Base-by-base conservation (phyloP, 2,888 invertebrate species). In the Harpagoxenus sublaevis region DNA sequence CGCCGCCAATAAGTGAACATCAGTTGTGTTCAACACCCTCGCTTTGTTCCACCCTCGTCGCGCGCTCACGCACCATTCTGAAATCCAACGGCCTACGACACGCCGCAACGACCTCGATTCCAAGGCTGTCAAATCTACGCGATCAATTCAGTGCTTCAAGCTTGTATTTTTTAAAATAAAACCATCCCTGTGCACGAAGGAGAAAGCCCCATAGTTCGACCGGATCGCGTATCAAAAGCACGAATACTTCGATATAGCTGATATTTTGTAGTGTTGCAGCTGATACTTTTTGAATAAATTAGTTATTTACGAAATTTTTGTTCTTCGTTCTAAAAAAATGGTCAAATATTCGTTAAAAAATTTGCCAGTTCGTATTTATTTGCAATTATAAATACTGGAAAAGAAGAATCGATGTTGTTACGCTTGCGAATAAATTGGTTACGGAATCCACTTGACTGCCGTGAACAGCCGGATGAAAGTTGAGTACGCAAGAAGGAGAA, bases 1-100 rank as follows among this genome's bases (percentile, higher is more conserved):
- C 93, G 94, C 94, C 93, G 92, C 94, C 95, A 95, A 95, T 95
- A 95, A 95, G 94, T 93, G 95, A 95, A 94, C 95, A 94, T 94
- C 94, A 94, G 92, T 94, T 92, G 93, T 93, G 92, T 93, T 93
- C 92, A 90, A 92, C 93, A 92, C 91, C 91, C 93, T 90, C 91
- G 89, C 91, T 93, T 91, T 90, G 89, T 92, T 92, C 86, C 87
- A 89, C 87, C 89, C 91, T 89, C 87, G 84, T 87, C 85, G 85
- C 86, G 84, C 77, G 87, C 85, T 86, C 85, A 86, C 82, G 88
- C 85, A 89, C 86, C 87, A 84, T 86, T 88, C 88, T 88, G 89
- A 88, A 91, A 91, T 89, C 89, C 91, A 78, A 75, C 92, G 91
- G 89, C 89, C 91, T 91, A 89, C 92, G 91, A 91, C 91, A 90